A percentile compares a stretch with the other conserved stretches of the same genome.
Evolutionary conservation across 2,888 invertebrate species (phyloP).

Genomic region (Clunio marinus): DNA sequence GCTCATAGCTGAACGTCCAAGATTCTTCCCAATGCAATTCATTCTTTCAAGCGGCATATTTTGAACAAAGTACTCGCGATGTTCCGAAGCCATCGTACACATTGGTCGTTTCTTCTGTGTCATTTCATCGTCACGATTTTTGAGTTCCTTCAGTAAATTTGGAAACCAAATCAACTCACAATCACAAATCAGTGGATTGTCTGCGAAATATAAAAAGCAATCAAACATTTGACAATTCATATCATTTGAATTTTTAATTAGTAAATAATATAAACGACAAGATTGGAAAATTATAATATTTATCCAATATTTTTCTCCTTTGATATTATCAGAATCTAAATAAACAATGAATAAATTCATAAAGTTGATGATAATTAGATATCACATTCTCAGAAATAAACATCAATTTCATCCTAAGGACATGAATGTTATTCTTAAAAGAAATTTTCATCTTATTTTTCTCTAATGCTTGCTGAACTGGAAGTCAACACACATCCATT

Average conservation of each 20-base stretch:
- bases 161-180: conserved; percentile 87
- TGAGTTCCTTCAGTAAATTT: conserved; percentile 70
- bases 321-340: too few species aligned
- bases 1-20: conserved; percentile 43
- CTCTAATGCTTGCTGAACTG: too few species aligned
- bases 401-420: too few species aligned
- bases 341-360: too few species aligned
- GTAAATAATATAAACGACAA: neutral
- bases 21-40: conserved; percentile 70
- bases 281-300: too few species aligned
- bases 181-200: conserved; percentile 82
- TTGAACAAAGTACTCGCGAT: conserved; percentile 77
- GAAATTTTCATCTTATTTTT: too few species aligned
- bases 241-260: neutral
- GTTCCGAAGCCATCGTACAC: conserved; percentile 75
- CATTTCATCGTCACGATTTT: conserved; percentile 80
- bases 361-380: too few species aligned
- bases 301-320: too few species aligned
- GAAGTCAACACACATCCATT: too few species aligned
- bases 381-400: too few species aligned
- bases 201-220: too few species aligned
- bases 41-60: conserved; percentile 77
- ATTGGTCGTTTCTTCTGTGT: conserved; percentile 81
- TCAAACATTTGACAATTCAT: neutral
- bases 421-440: too few species aligned